Conservation (phyloP, 2,113 vertebrate species). For the Phocoena phocoena region DNA sequence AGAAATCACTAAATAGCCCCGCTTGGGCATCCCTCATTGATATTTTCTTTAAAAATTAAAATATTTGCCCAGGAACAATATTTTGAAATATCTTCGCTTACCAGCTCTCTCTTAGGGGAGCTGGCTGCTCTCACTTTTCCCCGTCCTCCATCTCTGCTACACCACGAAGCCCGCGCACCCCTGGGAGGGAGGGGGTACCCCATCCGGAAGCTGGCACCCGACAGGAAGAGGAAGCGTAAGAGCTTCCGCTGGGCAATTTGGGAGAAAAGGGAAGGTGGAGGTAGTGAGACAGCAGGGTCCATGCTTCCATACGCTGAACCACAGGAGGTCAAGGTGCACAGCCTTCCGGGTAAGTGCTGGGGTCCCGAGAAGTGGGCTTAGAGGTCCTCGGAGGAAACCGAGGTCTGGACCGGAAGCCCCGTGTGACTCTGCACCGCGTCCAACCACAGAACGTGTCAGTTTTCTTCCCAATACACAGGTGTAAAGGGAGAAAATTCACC, state of each 20-base stretch:
- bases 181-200: neutral
- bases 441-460: neutral
- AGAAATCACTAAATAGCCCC: neutral
- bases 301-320: neutral
- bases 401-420: too few relatives aligned
- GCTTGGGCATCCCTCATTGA: neutral
- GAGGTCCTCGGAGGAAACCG: too few relatives aligned
- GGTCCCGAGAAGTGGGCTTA: neutral
- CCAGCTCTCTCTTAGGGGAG: neutral
- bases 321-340: neutral
- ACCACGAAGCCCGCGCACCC: too few relatives aligned
- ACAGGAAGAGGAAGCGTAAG: neutral
- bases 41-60: neutral
- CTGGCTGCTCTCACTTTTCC: neutral
- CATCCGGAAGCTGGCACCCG: neutral
- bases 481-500: neutral
- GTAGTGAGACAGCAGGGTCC: too few relatives aligned
- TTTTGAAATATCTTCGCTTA: neutral
- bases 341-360: neutral
- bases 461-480: neutral
- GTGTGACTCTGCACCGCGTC: rapidly evolving
- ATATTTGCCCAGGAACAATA: neutral
- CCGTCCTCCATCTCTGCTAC: neutral
- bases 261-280: neutral
- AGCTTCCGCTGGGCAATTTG: neutral